Conservation (phyloP, 2,797 vertebrate species). For the Pyrocephalus nanus region DNA sequence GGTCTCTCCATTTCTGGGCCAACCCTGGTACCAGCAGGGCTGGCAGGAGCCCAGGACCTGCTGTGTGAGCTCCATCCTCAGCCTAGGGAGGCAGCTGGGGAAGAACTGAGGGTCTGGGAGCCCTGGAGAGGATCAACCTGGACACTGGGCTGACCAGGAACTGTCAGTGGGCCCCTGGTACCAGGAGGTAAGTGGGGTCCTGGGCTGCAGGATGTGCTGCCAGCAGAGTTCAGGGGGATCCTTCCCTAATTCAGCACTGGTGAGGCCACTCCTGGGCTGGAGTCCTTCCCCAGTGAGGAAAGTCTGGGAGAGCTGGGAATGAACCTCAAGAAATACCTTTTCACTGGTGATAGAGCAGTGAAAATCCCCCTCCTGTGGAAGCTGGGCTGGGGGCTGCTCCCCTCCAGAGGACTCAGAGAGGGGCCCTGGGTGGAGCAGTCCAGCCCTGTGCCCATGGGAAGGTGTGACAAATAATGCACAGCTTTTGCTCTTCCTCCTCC, state of each 20-base stretch:
- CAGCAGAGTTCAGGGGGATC: too few species aligned
- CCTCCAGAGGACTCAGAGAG: background rate
- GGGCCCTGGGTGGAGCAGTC: background rate
- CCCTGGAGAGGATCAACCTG: background rate
- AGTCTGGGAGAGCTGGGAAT: background rate
- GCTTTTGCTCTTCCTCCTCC: background rate
- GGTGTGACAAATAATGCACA: background rate
- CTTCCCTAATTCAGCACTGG: background rate
- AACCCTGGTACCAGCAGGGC: background rate
- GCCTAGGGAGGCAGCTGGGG: background rate
- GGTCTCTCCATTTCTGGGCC: background rate
- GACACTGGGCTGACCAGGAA: rapidly evolving
- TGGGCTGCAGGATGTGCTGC: background rate
- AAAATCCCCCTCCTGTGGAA: background rate
- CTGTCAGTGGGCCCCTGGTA: background rate
- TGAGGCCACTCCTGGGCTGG: background rate
- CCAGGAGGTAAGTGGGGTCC: background rate
- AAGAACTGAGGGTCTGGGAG: rapidly evolving
- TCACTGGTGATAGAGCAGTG: background rate
- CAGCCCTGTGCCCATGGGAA: background rate
- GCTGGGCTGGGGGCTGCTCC: background rate
- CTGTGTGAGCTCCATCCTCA: background rate
- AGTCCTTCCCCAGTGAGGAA: rapidly evolving
- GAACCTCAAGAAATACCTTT: background rate
- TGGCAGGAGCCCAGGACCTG: background rate